phyloP scores from a whole-genome alignment of 2,797 vertebrate species.

The Sciurus carolinensis region DNA sequence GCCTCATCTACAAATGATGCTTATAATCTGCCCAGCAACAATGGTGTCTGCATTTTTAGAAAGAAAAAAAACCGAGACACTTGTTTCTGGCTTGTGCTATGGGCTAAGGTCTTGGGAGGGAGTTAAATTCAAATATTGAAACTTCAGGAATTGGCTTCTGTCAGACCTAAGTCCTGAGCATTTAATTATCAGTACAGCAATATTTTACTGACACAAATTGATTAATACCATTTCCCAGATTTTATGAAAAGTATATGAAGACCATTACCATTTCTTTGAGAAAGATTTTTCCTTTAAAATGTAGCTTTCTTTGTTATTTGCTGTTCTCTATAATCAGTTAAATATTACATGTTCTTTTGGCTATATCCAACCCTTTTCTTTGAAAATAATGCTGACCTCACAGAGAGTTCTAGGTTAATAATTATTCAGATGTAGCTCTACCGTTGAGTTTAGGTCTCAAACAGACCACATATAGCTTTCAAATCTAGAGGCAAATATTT shows the following conservation, averaged over 20 bases:
- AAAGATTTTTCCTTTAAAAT: constrained; percentile 37
- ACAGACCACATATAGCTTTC: constrained; percentile 9
- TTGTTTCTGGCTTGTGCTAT: constrained; percentile 61
- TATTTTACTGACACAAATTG: constrained; percentile 50
- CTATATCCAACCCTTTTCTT: constrained; percentile 63
- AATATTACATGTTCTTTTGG: constrained; percentile 45
- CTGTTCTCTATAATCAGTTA: constrained; percentile 55
- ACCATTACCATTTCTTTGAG: not conserved
- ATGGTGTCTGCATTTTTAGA: constrained; percentile 64
- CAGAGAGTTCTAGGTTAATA: constrained; percentile 73
- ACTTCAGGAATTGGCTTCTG: constrained; percentile 37
- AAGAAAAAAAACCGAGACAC: constrained; percentile 25
- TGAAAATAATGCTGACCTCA: constrained; percentile 61
- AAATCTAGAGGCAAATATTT: constrained; percentile 37
- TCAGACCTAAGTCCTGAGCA: not conserved
- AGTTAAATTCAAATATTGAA: constrained; percentile 15
- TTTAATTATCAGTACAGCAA: constrained; percentile 22
- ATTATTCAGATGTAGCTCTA: constrained; percentile 61
- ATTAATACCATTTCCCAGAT: constrained; percentile 15
- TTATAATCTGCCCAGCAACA: constrained; percentile 72
- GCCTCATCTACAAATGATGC: constrained; percentile 69
- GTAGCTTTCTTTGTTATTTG: constrained; percentile 37
- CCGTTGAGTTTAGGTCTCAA: constrained; percentile 66
- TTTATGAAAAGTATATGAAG: constrained; percentile 48
- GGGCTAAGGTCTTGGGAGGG: not conserved